Evolutionary conservation across 2,888 invertebrate species (phyloP).

Genomic region (Agrochola lychnidis): DNA sequence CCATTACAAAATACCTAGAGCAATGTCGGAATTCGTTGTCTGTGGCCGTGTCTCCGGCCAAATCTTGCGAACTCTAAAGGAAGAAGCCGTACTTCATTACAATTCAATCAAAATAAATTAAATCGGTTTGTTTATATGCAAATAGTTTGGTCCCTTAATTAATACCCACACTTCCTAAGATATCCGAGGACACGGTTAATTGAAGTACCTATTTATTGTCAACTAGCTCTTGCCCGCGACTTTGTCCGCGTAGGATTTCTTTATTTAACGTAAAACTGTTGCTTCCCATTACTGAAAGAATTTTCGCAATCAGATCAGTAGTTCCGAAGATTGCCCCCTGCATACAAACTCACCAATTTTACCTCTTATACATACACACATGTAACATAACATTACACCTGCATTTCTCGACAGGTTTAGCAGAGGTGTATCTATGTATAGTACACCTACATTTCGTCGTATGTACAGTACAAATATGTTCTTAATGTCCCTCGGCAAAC

Average conservation of each 20-base stretch:
- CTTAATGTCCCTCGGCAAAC: too few species aligned
- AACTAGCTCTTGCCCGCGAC: not conserved
- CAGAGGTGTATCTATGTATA: not conserved
- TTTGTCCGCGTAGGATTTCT: not conserved
- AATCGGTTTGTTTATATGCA: slow-evolving; percentile 54
- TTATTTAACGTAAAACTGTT: not conserved
- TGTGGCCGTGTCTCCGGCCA: not conserved
- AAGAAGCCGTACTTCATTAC: slow-evolving; percentile 27
- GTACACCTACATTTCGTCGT: too few species aligned
- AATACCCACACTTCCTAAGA: slow-evolving; percentile 4
- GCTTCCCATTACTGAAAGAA: not conserved
- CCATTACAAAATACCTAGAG: not conserved
- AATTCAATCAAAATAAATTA: slow-evolving; percentile 41
- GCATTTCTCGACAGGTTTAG: not conserved
- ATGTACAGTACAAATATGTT: too few species aligned
- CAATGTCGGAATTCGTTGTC: not conserved
- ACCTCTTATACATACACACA: not conserved
- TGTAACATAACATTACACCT: not conserved
- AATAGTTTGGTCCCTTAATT: slow-evolving; percentile 44
- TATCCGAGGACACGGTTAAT: not conserved
- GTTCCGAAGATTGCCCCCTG: not conserved
- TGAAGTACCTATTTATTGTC: slow-evolving; percentile 19
- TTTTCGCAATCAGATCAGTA: not conserved
- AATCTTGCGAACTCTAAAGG: not conserved
- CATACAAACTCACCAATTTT: not conserved